phyloP scores from a whole-genome alignment of 2,888 invertebrate species.

The Metallyticus violacea region DNA sequence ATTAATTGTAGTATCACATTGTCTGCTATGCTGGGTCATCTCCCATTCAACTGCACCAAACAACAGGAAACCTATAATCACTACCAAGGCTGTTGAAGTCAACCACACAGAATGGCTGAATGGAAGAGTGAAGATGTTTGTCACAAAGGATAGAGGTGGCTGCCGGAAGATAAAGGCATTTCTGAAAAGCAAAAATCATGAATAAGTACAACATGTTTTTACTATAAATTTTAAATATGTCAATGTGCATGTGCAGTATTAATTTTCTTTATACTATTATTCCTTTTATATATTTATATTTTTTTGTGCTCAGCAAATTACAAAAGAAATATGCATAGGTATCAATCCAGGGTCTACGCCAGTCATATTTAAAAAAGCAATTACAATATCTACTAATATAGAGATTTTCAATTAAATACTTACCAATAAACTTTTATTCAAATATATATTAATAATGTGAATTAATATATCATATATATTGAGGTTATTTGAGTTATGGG shows the following conservation, averaged over 20 bases:
- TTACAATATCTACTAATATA: neutral
- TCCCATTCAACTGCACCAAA: conserved; percentile 18
- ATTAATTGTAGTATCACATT: neutral
- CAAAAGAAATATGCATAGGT: no score
- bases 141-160: conserved; percentile 68
- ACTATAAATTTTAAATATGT: no score
- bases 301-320: no score
- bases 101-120: conserved; percentile 66
- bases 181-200: conserved; percentile 26
- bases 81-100: conserved; percentile 45
- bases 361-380: neutral
- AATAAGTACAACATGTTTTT: no score
- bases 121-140: conserved; percentile 67
- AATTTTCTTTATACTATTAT: no score
- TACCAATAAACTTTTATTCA: neutral
- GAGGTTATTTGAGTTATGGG: neutral
- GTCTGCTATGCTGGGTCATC: neutral
- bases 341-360: neutral
- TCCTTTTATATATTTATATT: no score
- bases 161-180: conserved; percentile 69
- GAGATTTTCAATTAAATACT: neutral
- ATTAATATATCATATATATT: neutral
- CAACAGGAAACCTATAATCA: neutral
- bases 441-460: neutral
- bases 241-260: no score